These are phyloP conservation scores for Anoplius nigerrimus DNA, from an alignment of 2,888 invertebrate genomes.

Conservation along the genomic window DNA sequence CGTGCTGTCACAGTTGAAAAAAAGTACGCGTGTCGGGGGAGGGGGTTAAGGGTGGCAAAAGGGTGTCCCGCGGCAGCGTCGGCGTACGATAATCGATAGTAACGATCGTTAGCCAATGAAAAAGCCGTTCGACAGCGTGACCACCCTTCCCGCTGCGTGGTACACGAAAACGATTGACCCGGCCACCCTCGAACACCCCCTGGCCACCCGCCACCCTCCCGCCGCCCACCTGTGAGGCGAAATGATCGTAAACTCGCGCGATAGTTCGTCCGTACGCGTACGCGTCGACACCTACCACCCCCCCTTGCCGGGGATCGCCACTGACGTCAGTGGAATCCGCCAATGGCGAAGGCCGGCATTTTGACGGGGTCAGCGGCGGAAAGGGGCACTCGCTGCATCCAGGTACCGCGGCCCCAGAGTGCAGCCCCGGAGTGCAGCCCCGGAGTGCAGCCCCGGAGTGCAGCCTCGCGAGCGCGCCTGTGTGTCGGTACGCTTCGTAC, in stretches of 20 bases:
- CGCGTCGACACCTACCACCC: conserved; percentile 20
- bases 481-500: no score
- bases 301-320: conserved; percentile 25
- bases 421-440: no score
- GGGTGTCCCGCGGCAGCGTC: not conserved
- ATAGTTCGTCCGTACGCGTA: conserved; percentile 9
- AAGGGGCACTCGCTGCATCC: not conserved
- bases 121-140: not conserved
- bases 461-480: no score
- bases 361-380: conserved; percentile 27
- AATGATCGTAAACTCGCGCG: not conserved
- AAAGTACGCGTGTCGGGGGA: no score
- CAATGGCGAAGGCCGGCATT: conserved; percentile 39
- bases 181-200: conserved; percentile 8
- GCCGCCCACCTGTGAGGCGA: not conserved
- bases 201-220: no score
- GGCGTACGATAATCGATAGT: conserved; percentile 18
- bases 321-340: conserved; percentile 51
- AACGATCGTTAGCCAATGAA: conserved; percentile 18
- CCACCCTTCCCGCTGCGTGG: not conserved
- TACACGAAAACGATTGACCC: conserved; percentile 6
- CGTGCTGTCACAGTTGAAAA: no score
- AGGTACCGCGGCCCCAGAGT: no score
- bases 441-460: no score
- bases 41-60: not conserved